Evolutionary conservation across 2,888 invertebrate genomes (phyloP).

Genomic region (Epinotia ramella): DNA sequence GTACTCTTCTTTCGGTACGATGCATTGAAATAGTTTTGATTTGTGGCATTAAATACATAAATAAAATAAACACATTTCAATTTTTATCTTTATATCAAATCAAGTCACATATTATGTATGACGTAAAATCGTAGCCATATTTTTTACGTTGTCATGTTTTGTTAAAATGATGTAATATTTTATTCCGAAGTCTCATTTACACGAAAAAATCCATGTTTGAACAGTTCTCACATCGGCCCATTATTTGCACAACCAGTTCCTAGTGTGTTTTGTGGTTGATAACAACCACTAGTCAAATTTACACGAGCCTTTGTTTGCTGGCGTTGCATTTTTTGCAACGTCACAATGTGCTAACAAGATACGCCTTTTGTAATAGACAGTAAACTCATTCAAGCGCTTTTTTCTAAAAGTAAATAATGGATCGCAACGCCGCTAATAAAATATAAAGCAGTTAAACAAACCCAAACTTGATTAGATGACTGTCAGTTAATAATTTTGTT

Average conservation of each 20-base stretch:
- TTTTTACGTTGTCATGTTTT: too few species aligned
- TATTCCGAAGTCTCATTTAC: conserved; percentile 15
- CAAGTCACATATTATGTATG: too few species aligned
- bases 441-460: neutral
- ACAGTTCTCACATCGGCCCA: conserved; percentile 28
- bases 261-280: conserved; percentile 31
- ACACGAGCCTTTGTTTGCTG: conserved; percentile 19
- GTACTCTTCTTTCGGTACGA: too few species aligned
- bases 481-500: too few species aligned
- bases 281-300: conserved; percentile 37
- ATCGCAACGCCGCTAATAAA: neutral
- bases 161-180: neutral
- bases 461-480: neutral
- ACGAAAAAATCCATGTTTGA: conserved; percentile 23
- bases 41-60: too few species aligned
- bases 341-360: conserved; percentile 17
- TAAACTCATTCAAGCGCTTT: neutral
- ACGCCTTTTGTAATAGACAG: conserved; percentile 10
- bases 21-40: too few species aligned
- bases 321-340: conserved; percentile 15
- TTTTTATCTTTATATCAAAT: too few species aligned
- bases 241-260: conserved; percentile 18
- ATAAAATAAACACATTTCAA: too few species aligned
- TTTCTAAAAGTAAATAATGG: neutral
- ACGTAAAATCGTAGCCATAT: too few species aligned